Percentiles rank a stretch among this genome's conserved stretches.
Conservation (phyloP, 2,888 invertebrate species). For the Microchrysa polita region DNA sequence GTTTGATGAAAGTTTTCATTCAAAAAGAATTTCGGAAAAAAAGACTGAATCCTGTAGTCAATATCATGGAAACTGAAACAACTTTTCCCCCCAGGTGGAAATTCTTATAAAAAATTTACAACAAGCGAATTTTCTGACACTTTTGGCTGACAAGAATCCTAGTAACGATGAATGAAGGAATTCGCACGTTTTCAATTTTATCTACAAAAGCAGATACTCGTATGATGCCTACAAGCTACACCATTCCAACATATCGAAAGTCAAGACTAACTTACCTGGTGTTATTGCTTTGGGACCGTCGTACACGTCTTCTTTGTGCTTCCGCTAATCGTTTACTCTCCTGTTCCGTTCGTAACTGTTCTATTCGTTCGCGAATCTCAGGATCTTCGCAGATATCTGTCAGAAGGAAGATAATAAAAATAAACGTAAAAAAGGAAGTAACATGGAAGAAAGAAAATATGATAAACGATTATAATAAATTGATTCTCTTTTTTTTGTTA, state of each 20-base stretch:
- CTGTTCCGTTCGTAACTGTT: conserved; percentile 88
- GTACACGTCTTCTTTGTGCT: conserved; percentile 70
- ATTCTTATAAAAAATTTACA: too few species aligned
- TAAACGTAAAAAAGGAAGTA: background rate
- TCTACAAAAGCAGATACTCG: too few species aligned
- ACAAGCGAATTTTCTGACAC: too few species aligned
- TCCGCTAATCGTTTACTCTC: conserved; percentile 75
- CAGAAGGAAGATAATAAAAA: background rate
- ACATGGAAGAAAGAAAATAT: background rate
- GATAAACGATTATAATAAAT: conserved; percentile 7
- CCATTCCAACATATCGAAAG: background rate
- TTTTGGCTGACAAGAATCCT: too few species aligned
- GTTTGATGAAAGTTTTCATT: too few species aligned
- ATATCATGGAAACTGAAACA: too few species aligned
- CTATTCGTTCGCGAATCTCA: conserved; percentile 89
- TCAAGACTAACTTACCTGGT: conserved; percentile 62
- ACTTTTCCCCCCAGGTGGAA: too few species aligned
- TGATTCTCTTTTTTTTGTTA: background rate
- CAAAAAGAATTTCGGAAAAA: too few species aligned
- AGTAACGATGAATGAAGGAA: too few species aligned
- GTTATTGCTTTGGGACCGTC: conserved; percentile 78
- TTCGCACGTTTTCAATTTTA: too few species aligned
- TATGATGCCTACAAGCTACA: too few species aligned
- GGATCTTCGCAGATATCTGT: conserved; percentile 96
- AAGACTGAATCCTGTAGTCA: too few species aligned